These are phyloP conservation scores for Eonycteris spelaea DNA, from an alignment of 2,113 vertebrate species.

Conservation along the genomic window DNA sequence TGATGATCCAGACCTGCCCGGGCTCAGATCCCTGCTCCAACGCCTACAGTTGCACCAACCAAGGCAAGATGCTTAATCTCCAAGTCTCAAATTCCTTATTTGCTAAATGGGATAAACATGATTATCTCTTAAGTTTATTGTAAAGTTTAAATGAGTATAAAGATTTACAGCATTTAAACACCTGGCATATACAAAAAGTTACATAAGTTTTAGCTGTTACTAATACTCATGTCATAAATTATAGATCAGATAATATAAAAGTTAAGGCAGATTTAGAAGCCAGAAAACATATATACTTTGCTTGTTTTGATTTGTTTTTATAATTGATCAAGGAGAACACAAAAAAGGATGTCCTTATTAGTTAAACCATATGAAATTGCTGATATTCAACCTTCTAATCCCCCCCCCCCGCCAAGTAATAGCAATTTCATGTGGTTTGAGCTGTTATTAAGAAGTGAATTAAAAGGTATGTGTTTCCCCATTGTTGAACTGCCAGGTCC, in stretches of 20 bases:
- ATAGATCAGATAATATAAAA: background rate
- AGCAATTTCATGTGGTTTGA: background rate
- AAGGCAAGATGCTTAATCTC: background rate
- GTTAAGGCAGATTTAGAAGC: background rate
- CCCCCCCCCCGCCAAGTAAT: background rate
- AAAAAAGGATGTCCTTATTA: background rate
- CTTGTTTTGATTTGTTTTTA: background rate
- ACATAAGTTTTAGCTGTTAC: background rate
- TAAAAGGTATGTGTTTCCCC: background rate
- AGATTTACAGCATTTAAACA: background rate
- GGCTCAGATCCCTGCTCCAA: background rate
- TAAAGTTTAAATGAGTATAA: background rate
- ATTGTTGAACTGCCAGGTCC: background rate
- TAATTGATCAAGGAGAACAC: background rate
- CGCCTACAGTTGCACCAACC: background rate
- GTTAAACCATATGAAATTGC: background rate
- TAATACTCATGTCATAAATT: background rate
- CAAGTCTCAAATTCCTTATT: background rate
- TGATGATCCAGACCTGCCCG: background rate
- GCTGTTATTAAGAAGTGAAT: background rate
- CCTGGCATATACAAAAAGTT: background rate
- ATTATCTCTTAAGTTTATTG: background rate
- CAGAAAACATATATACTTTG: background rate
- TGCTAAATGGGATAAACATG: background rate
- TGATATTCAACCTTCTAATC: background rate